Conservation (phyloP, 2,797 vertebrate species). For the Brachyalestes nurse region DNA sequence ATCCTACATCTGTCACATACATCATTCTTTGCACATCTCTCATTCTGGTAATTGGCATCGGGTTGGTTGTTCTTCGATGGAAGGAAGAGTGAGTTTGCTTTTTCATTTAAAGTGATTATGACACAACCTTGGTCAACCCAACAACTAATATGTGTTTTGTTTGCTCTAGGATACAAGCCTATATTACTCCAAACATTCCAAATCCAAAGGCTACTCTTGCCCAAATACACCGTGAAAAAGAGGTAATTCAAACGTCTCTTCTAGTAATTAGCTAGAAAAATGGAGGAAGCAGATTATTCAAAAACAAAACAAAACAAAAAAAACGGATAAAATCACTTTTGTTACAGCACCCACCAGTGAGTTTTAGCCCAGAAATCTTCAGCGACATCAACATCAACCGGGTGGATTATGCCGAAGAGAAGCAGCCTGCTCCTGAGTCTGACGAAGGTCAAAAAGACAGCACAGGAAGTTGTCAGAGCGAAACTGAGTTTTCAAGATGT, state of each 20-base stretch:
- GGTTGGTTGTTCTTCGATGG: conserved; percentile 43
- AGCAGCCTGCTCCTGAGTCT: conserved; percentile 31
- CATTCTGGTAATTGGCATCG: conserved; percentile 42
- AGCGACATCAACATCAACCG: conserved; percentile 64
- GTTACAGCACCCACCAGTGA: conserved; percentile 68
- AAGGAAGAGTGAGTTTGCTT: conserved; percentile 65
- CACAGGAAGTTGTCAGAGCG: background rate
- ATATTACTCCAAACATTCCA: conserved; percentile 75
- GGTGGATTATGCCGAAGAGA: conserved; percentile 49
- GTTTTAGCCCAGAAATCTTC: conserved; percentile 74
- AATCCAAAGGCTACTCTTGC: conserved; percentile 75
- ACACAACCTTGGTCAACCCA: background rate
- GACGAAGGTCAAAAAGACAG: background rate
- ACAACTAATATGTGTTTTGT: conserved; percentile 11
- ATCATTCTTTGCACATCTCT: conserved; percentile 11
- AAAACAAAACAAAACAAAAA: background rate
- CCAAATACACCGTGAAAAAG: conserved; percentile 70
- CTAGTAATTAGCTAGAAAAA: background rate
- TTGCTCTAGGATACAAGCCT: conserved; percentile 67
- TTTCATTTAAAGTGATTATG: background rate
- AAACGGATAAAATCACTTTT: background rate
- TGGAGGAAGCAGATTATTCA: no score
- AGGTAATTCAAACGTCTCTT: conserved; percentile 58
- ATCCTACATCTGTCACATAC: background rate
- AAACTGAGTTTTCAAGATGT: background rate